Base-by-base conservation (phyloP, 2,797 vertebrate genomes). In the Phyllotis vaccarum region DNA sequence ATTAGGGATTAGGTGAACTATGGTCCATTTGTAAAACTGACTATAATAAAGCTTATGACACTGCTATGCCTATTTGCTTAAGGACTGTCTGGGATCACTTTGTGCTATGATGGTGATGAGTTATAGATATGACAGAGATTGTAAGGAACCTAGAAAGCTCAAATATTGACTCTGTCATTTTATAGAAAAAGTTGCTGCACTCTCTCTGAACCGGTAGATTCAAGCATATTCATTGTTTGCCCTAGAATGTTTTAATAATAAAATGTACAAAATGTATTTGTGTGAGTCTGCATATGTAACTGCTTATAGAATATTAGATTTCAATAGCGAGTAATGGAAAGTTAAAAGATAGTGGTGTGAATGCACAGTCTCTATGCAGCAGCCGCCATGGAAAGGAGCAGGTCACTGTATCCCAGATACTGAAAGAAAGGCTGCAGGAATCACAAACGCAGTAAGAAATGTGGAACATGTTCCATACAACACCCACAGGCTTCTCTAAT, bases 261-360 rank as follows among this genome's bases (percentile, higher is more conserved):
- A 86, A 58, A 80, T 93, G 70, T 16, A 85, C 5, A 86, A 76
- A 90, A 87, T 3, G 40, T 89, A n/a, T 75, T 88, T 37, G 21
- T 58, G 49, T 75, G 37, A 75, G 10, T 54, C 29, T 37, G 58
- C 62, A 2, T 91, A 24, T 64, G 66, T 58, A 87, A 75, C 29
- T 95, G 24, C 29, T 40, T 81, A 49, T 6, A 81, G 43, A 80
- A 64, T 60, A 34, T 66, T 46, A 14, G 21, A 21, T 40, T 60
- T 43, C 62, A 92, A 31, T 12, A 90, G 46, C 40, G 40, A 46
- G 43, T 37, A 37, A 54, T 70, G 19, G 54, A 40, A 56, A 56
- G 46, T 54, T 37, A 40, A 54, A 68, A 86, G 34, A 72, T 40
- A 56, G n/a, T 82, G 70, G 7, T 40, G 24, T 64, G 49, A 64